Percentiles rank a stretch among this genome's conserved stretches.
phyloP scores from a whole-genome alignment of 2,113 vertebrate genomes.

The Sigmodon hispidus region DNA sequence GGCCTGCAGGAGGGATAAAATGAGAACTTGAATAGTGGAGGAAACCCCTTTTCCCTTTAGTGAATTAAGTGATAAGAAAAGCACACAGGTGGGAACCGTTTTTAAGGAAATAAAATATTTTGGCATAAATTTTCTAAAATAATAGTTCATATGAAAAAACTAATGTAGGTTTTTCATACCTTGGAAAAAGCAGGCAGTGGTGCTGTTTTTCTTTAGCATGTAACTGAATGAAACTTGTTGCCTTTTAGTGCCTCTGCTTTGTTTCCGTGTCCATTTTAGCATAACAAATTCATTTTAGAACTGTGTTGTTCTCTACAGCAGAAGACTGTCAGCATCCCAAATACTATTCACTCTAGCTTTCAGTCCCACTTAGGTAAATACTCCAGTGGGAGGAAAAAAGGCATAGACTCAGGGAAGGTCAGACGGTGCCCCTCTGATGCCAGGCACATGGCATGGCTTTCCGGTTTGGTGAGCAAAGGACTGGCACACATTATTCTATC shows the following conservation, averaged over 20 bases:
- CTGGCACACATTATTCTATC: neutral
- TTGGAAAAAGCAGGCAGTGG: neutral
- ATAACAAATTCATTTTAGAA: conserved; percentile 17
- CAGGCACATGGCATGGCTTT: neutral
- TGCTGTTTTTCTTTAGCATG: neutral
- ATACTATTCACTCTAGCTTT: neutral
- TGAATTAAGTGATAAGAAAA: conserved; percentile 31
- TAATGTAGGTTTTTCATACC: neutral
- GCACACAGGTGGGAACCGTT: neutral
- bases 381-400: neutral
- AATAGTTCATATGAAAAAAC: neutral
- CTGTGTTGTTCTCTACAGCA: neutral
- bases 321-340: neutral
- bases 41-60: neutral
- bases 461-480: neutral
- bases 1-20: neutral
- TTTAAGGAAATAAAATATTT: conserved; percentile 19
- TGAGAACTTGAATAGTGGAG: neutral
- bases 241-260: neutral
- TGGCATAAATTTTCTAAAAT: conserved; percentile 9
- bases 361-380: neutral
- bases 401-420: neutral
- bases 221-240: neutral
- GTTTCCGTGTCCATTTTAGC: conserved; percentile 30
- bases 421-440: neutral